These are phyloP conservation scores for Seira sanloemensis DNA, from an alignment of 2,888 invertebrate genomes.

Conservation along the genomic window DNA sequence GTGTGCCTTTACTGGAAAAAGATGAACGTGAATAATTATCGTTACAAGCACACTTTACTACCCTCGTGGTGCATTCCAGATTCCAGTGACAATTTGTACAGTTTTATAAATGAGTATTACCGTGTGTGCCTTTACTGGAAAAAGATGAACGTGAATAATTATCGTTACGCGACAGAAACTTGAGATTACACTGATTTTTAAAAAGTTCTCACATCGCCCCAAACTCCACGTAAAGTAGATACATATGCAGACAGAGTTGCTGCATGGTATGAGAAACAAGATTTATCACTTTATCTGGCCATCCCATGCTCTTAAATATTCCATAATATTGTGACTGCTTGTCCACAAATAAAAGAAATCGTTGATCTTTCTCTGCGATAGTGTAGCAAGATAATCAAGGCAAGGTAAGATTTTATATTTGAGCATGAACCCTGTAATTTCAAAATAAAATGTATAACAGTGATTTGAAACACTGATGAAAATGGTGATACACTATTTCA, in stretches of 20 bases:
- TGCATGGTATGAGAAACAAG: no score
- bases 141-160: slow-evolving; percentile 40
- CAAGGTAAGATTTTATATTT: background rate
- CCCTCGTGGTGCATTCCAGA: background rate
- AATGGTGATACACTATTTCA: background rate
- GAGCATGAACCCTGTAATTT: slow-evolving; percentile 12
- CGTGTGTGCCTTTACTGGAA: slow-evolving; percentile 26
- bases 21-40: slow-evolving; percentile 39
- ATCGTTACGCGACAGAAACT: slow-evolving; percentile 36
- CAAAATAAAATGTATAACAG: slow-evolving; percentile 32
- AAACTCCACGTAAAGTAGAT: slow-evolving; percentile 15
- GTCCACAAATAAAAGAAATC: slow-evolving; percentile 54
- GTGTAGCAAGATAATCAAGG: slow-evolving; percentile 38
- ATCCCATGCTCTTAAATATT: slow-evolving; percentile 18
- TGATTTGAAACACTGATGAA: background rate
- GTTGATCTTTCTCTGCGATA: slow-evolving; percentile 52
- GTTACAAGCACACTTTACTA: background rate
- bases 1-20: slow-evolving; percentile 31
- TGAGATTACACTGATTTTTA: slow-evolving; percentile 27
- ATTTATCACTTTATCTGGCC: slow-evolving; percentile 50
- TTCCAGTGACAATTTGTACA: background rate
- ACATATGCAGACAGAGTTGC: background rate
- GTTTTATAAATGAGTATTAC: background rate
- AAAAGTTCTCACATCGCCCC: slow-evolving; percentile 42
- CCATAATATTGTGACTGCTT: slow-evolving; percentile 55